Percentiles rank a stretch among this genome's conserved stretches.
phyloP scores from a whole-genome alignment of 2,797 vertebrate species.

The Lophius americanus region DNA sequence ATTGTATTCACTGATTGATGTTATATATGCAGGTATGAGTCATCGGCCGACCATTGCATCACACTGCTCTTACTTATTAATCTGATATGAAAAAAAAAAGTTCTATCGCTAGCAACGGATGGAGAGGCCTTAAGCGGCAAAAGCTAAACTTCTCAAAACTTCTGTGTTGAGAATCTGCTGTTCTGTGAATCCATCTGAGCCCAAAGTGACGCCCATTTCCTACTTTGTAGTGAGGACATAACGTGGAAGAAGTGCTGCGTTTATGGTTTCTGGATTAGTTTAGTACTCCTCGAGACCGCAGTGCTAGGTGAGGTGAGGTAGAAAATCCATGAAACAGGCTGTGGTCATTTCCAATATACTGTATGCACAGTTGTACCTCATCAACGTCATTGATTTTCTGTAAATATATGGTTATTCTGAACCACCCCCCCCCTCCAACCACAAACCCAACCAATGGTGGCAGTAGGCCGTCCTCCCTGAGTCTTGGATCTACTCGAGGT shows the following conservation, averaged over 20 bases:
- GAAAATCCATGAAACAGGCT: too few relatives aligned
- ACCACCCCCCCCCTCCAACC: too few relatives aligned
- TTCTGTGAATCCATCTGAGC: slow-evolving; percentile 46
- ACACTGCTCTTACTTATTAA: neutral
- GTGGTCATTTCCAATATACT: too few relatives aligned
- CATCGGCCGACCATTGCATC: slow-evolving; percentile 10
- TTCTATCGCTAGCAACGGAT: neutral
- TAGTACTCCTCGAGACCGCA: slow-evolving; percentile 8
- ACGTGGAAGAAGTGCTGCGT: slow-evolving; percentile 47
- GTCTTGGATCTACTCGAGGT: too few relatives aligned
- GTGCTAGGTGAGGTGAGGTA: neutral
- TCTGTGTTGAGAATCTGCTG: slow-evolving; percentile 26
- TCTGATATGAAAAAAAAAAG: too few relatives aligned
- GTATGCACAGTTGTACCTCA: too few relatives aligned
- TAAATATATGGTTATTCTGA: too few relatives aligned
- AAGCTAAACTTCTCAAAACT: slow-evolving; percentile 24
- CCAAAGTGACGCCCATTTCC: slow-evolving; percentile 56
- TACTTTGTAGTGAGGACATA: slow-evolving; percentile 43
- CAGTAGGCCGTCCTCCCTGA: too few relatives aligned
- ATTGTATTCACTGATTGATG: slow-evolving; percentile 4
- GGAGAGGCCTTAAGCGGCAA: slow-evolving; percentile 12
- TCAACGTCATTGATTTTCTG: too few relatives aligned
- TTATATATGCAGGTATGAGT: neutral
- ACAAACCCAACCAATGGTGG: too few relatives aligned
- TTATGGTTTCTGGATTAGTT: slow-evolving; percentile 34